Conservation (phyloP, 1,140 invertebrate genomes). For the Halictus rubicundus region DNA sequence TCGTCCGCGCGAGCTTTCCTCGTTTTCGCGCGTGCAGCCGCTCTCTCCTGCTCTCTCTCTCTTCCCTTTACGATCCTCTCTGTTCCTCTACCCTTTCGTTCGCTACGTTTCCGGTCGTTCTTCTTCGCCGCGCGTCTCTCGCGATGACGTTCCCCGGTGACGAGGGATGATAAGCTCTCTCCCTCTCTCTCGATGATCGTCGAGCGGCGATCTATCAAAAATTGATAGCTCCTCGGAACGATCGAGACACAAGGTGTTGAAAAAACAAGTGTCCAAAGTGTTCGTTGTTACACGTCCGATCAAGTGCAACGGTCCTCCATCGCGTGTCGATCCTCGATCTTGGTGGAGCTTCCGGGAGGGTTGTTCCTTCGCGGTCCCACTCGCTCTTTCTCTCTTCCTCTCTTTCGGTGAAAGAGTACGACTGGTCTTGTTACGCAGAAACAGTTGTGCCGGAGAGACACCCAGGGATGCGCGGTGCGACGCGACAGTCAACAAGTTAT, state of each 20-base stretch:
- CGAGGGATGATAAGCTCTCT: too few relatives aligned
- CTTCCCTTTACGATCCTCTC: background rate
- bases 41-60: background rate
- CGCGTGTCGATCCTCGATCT: constrained; percentile 5
- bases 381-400: background rate
- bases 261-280: background rate
- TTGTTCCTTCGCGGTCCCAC: background rate
- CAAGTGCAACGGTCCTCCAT: background rate
- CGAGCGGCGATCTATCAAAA: background rate
- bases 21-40: constrained; percentile 24
- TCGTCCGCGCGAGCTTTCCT: constrained; percentile 32
- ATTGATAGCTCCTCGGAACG: background rate
- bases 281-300: background rate
- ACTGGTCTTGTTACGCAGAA: background rate
- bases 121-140: background rate
- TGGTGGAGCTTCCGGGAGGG: background rate
- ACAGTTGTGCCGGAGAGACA: background rate
- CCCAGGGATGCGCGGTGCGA: background rate
- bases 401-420: background rate
- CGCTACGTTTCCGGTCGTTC: background rate
- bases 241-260: background rate
- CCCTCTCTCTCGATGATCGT: background rate
- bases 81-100: background rate
- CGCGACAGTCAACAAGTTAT: background rate
- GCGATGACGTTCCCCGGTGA: background rate